A percentile compares a stretch with the other conserved stretches of the same genome.
phyloP scores from a whole-genome alignment of 2,113 vertebrate species.

The Grammomys dolichurus region DNA sequence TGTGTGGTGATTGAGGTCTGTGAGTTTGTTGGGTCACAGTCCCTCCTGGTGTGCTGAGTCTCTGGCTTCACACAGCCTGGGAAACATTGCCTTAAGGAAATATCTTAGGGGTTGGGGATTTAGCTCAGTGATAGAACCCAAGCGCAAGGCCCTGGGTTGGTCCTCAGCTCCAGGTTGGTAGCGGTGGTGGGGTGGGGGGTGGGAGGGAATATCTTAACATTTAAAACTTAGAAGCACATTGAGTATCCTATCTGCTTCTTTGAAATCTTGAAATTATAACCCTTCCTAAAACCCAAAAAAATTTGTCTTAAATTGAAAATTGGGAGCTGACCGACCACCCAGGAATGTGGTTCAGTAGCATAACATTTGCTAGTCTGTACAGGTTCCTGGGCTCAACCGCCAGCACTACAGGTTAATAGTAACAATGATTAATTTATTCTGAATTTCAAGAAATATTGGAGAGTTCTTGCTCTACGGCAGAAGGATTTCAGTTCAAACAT shows the following conservation, averaged over 20 bases:
- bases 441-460: not conserved
- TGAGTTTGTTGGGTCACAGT: not conserved
- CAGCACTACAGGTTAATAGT: not conserved
- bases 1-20: not conserved
- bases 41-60: not conserved
- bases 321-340: not conserved
- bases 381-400: not conserved
- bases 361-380: not conserved
- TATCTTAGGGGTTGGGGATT: not conserved
- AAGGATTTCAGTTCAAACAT: constrained; percentile 2
- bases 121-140: no score
- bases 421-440: not conserved
- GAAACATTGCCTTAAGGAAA: not conserved
- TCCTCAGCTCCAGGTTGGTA: no score
- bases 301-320: constrained; percentile 51
- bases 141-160: no score
- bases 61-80: not conserved
- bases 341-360: not conserved
- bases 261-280: constrained; percentile 54
- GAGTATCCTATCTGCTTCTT: not conserved
- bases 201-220: not conserved
- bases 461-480: not conserved
- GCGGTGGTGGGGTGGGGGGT: no score
- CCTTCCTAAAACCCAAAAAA: constrained; percentile 6
- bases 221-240: not conserved